These are phyloP conservation scores for Aegypius monachus DNA, from an alignment of 2,113 vertebrate genomes.

Conservation along the genomic window DNA sequence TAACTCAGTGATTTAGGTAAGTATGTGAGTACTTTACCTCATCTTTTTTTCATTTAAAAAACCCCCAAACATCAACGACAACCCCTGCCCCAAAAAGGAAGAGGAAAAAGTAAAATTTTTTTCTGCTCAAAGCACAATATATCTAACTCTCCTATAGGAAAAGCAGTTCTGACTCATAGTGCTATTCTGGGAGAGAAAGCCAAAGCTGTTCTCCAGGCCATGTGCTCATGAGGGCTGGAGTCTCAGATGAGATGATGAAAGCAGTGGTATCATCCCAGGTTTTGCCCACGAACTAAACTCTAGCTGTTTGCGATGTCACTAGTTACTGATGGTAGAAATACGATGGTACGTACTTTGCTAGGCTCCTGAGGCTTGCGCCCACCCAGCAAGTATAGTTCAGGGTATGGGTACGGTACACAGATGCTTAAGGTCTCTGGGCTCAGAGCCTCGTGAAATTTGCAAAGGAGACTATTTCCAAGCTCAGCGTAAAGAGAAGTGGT, in stretches of 20 bases:
- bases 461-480: neutral
- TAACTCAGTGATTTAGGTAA: neutral
- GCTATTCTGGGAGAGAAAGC: neutral
- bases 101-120: neutral
- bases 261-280: neutral
- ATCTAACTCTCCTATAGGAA: neutral
- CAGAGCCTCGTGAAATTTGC: neutral
- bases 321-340: neutral
- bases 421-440: neutral
- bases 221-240: neutral
- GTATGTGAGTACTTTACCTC: neutral
- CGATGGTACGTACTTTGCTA: neutral
- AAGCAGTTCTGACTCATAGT: neutral
- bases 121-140: neutral
- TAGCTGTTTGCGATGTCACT: neutral
- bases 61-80: fast-evolving
- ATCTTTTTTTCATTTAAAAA: neutral
- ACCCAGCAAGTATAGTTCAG: neutral
- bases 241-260: neutral
- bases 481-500: neutral
- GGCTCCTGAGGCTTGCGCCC: neutral
- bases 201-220: neutral
- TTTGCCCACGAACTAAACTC: neutral
- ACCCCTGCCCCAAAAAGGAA: neutral
- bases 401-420: neutral